Evolutionary conservation across 2,888 invertebrate genomes (phyloP).

Genomic region (Andrena bucephala): DNA sequence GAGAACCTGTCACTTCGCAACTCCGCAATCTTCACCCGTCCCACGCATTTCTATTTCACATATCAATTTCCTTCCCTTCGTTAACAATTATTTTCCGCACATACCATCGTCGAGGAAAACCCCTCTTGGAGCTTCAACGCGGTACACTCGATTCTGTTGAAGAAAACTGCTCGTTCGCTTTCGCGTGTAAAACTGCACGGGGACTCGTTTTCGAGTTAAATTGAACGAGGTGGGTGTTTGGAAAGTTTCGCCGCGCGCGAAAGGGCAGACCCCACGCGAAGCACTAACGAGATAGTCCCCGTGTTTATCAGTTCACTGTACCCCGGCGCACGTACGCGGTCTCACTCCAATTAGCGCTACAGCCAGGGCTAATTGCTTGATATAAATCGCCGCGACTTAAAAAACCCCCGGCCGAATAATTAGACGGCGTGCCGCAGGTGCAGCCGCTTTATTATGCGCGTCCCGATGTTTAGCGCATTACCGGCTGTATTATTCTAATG

Average conservation of each 20-base stretch:
- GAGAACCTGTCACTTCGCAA: conserved; percentile 19
- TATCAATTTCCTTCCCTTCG: conserved; percentile 13
- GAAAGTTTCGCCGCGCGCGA: conserved; percentile 38
- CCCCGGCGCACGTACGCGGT: conserved; percentile 56
- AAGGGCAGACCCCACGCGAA: conserved; percentile 59
- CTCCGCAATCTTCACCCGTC: conserved; percentile 5
- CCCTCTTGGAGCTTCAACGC: background rate
- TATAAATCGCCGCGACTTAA: conserved; percentile 72
- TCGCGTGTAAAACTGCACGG: background rate
- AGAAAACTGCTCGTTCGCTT: background rate
- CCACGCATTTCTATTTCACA: background rate
- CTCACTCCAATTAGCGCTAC: conserved; percentile 73
- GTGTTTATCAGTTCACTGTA: conserved; percentile 65
- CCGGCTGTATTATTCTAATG: conserved; percentile 53
- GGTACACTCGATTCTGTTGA: background rate
- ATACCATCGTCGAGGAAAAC: background rate
- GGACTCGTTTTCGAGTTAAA: conserved; percentile 10
- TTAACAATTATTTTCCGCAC: background rate
- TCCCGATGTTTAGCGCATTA: conserved; percentile 60
- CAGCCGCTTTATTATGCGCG: conserved; percentile 61
- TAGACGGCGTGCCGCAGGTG: conserved; percentile 66
- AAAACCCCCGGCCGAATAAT: conserved; percentile 69
- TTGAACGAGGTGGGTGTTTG: background rate
- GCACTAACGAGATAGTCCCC: conserved; percentile 67
- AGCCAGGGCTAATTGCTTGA: conserved; percentile 73